Base-by-base conservation (phyloP, 2,797 vertebrate species). In the Anguilla megastoma region DNA sequence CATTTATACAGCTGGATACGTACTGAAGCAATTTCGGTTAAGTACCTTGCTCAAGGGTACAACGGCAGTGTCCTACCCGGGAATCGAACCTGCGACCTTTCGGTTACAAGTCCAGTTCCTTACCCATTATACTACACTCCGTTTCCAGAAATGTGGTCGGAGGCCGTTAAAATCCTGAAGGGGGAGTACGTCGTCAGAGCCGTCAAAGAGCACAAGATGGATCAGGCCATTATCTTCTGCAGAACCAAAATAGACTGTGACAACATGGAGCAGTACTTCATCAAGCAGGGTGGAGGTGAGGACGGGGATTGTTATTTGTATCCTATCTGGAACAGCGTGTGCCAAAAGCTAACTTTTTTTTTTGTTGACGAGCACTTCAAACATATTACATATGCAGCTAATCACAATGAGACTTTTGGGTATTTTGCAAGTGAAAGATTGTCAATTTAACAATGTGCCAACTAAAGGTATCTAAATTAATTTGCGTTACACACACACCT, bases 181-280 rank as follows among this genome's bases (percentile, higher is more conserved):
- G 98, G 98, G n/a, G 99, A 99, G 91, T 99, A 99, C 86, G 87
- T 96, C 0, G 94, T 99, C 86, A 96, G 96, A 0, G 99, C 99
- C 87, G 98, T 99, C 90, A 99, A 97, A 91, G 99, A 99, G 56
- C 99, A 99, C 94, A 99, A 99, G 94, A 99, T 99, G 99, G 99
- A 99, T 92, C 98, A 99, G 95, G 99, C 99, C 83, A 99, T 99
- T 89, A 90, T 99, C 91, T 99, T 99, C 96, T 99, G 99, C 91
- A 96, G 99, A 90, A 99, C 99, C 90, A 99, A 99, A 95, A 97
- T 99, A 2, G 99, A 99, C 95, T 99, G 99, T 87, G 99, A 99
- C 94, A 99, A 99, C 93, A 95, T 99, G 97, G 99, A 99, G 90
- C 97, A 98, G 89, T 96, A 98, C 93, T 98, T 99, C 66, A 96